Conservation (phyloP, 2,888 invertebrate genomes). For the Synanthedon tipuliformis region DNA sequence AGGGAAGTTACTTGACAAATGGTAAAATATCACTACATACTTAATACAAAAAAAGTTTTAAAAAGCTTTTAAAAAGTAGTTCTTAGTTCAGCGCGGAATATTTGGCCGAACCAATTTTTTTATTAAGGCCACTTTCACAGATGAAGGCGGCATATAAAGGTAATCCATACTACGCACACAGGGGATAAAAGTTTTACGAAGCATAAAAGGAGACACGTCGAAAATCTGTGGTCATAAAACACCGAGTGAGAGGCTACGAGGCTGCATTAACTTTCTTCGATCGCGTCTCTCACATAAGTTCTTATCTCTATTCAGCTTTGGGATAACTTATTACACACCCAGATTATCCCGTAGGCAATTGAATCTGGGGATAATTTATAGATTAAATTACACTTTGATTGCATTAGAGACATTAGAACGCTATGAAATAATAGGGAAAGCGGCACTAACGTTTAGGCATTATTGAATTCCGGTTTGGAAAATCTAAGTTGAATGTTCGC, state of each 20-base stretch:
- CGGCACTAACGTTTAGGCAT: conserved; percentile 4
- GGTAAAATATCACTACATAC: no score
- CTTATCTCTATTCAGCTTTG: neutral
- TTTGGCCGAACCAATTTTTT: no score
- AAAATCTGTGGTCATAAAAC: conserved; percentile 50
- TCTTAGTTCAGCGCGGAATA: no score
- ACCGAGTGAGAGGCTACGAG: conserved; percentile 7
- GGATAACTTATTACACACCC: neutral
- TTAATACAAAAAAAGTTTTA: no score
- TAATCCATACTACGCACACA: neutral
- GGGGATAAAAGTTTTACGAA: conserved; percentile 47
- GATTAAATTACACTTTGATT: neutral
- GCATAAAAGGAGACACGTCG: conserved; percentile 47
- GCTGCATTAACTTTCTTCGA: neutral
- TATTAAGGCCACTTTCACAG: neutral
- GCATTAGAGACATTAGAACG: neutral
- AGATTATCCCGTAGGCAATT: conserved; percentile 1
- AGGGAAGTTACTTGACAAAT: no score
- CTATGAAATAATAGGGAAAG: neutral
- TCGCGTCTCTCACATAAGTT: neutral
- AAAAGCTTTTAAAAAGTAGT: no score
- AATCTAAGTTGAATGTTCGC: conserved; percentile 53
- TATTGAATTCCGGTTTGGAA: conserved; percentile 49
- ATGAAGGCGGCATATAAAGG: neutral
- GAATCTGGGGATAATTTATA: neutral